phyloP scores from a whole-genome alignment of 2,113 vertebrate species.

The Talpa occidentalis region DNA sequence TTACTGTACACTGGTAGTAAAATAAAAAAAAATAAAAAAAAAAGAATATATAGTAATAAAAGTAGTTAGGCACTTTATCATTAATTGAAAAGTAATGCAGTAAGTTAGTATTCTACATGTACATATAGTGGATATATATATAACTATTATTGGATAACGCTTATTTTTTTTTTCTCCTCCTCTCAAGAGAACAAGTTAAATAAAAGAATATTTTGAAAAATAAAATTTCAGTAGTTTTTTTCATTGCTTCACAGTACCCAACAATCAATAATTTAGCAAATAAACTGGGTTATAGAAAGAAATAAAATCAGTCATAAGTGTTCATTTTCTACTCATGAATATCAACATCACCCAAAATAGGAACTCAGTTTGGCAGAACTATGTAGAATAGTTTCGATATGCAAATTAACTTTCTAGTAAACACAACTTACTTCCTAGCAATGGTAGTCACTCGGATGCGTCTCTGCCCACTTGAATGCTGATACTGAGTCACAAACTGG shows the following conservation, averaged over 20 bases:
- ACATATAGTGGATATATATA: not conserved
- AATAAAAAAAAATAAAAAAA: too few species aligned
- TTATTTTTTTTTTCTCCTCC: not conserved
- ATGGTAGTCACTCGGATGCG: conserved; percentile 93
- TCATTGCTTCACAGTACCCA: not conserved
- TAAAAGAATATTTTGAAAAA: conserved; percentile 15
- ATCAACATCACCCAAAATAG: not conserved
- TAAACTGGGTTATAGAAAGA: not conserved
- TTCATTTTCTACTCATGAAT: conserved; percentile 18
- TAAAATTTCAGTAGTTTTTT: not conserved
- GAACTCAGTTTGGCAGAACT: not conserved
- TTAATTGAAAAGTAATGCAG: conserved; percentile 9
- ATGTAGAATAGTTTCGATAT: not conserved
- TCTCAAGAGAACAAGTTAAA: not conserved
- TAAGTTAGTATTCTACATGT: not conserved
- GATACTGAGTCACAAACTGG: conserved; percentile 95
- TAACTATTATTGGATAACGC: not conserved
- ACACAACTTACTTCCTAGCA: conserved; percentile 91
- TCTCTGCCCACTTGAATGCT: conserved; percentile 94
- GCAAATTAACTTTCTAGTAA: conserved; percentile 56
- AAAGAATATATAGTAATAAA: too few species aligned
- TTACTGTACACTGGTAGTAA: too few species aligned
- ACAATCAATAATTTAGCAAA: conserved; percentile 34
- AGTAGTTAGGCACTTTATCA: conserved; percentile 33
- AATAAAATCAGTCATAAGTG: conserved; percentile 6